Evolutionary conservation across 2,113 vertebrate species (phyloP).

Genomic region (Orycteropus afer): DNA sequence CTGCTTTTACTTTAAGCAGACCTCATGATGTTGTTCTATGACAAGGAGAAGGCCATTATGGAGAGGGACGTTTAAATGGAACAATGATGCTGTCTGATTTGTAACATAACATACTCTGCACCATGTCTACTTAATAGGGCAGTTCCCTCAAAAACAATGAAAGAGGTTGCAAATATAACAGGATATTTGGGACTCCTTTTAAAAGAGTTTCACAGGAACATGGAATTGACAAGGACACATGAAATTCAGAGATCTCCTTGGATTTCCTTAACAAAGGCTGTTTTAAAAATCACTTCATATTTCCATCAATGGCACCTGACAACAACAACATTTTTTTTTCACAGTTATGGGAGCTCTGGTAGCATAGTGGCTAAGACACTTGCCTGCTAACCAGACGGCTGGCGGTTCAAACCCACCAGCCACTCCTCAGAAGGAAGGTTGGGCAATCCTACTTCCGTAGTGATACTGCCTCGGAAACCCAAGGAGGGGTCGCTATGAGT

Average conservation of each 20-base stretch:
- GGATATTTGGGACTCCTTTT: background rate
- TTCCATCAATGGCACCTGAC: too few species aligned
- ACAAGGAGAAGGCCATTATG: background rate
- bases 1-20: too few species aligned
- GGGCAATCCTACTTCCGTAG: too few species aligned
- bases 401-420: too few species aligned
- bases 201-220: background rate
- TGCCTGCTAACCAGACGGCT: too few species aligned
- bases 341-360: too few species aligned
- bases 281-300: constrained; percentile 8
- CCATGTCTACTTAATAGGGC: background rate
- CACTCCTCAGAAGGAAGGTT: too few species aligned
- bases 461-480: too few species aligned
- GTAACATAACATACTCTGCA: background rate
- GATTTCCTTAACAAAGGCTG: background rate
- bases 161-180: background rate
- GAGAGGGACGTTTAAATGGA: background rate
- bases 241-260: constrained; percentile 4
- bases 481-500: too few species aligned
- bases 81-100: background rate
- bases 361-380: too few species aligned
- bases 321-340: too few species aligned
- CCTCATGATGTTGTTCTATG: too few species aligned
- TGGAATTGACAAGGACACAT: background rate
- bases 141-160: background rate